Conservation (phyloP, 92 coral and sea anemone genomes). For the Chrysogorgia sp. region DNA sequence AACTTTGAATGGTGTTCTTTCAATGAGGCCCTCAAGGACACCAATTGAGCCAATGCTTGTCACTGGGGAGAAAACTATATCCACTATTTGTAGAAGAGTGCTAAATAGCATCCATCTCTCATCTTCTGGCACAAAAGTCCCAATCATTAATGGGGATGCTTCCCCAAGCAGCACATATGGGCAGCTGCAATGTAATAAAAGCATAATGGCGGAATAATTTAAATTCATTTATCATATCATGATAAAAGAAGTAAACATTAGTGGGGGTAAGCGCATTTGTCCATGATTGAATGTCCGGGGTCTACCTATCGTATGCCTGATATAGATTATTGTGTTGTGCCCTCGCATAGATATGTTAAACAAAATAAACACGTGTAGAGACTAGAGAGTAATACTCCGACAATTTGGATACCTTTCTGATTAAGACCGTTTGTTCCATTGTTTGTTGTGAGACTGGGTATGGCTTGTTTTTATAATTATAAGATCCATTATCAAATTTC, state of each 20-base stretch:
- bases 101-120: neutral
- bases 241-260: too few species aligned
- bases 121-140: neutral
- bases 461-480: too few species aligned
- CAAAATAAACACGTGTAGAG: too few species aligned
- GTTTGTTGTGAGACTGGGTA: neutral
- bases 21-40: neutral
- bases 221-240: too few species aligned
- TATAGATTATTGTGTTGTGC: too few species aligned
- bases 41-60: neutral
- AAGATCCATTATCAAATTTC: neutral
- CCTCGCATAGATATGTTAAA: too few species aligned
- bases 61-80: neutral
- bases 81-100: neutral
- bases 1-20: neutral
- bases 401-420: conserved; percentile 16
- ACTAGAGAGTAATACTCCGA: neutral
- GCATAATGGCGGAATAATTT: too few species aligned
- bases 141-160: neutral
- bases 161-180: neutral
- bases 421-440: conserved; percentile 9
- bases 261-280: too few species aligned
- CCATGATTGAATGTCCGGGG: too few species aligned
- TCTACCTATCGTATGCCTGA: too few species aligned
- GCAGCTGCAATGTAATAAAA: too few species aligned